Base-by-base conservation (phyloP, 2,113 vertebrate genomes). In the Peromyscus polionotus region DNA sequence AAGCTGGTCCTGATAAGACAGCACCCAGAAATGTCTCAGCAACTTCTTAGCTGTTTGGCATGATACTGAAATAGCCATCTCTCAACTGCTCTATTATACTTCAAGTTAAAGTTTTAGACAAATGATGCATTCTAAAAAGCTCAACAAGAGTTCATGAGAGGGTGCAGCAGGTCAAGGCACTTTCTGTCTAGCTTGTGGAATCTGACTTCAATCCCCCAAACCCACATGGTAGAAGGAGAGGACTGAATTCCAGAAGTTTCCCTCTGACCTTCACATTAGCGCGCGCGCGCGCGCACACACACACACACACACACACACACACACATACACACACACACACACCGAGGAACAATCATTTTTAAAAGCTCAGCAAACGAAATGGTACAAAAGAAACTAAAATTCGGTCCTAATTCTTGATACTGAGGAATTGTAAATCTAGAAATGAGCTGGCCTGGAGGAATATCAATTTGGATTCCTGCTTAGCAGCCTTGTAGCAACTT, bases 351-450 rank as follows among this genome's bases (percentile, higher is more conserved):
- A 17, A 59, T 31, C 14, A 84, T 42, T 84, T 63, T 42, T 31
- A 26, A 31, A 68, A 42, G 28, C 39, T 26, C 28, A 72, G 72
- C 54, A 48, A 65, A 96, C 45, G n/a, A 39, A 84, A 94, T 87
- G 88, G 68, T 31, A 73, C 79, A 45, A 93, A 89, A 76, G 75
- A 96, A 16, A 77, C 80, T 93, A 45, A 57, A 92, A 73, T 63
- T 81, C 39, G 70, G 68, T 51, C 57, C 59, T 70, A 39, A 87
- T 61, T 86, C 73, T 92, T 92, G 76, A 59, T 72, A 91, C 59
- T 76, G 76, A 95, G 77, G 13, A 61, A 57, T 2, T 16, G 20
- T 7, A 45, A 16, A 88, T 90, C 45, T 59, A 94, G 89, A 79
- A 77, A 73, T 39, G 36, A 45, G 36, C 72, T 45, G 67, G 31